Percentiles rank a stretch among this genome's conserved stretches.
Conservation (phyloP, 2,113 vertebrate species). For the Sylvietta virens region DNA sequence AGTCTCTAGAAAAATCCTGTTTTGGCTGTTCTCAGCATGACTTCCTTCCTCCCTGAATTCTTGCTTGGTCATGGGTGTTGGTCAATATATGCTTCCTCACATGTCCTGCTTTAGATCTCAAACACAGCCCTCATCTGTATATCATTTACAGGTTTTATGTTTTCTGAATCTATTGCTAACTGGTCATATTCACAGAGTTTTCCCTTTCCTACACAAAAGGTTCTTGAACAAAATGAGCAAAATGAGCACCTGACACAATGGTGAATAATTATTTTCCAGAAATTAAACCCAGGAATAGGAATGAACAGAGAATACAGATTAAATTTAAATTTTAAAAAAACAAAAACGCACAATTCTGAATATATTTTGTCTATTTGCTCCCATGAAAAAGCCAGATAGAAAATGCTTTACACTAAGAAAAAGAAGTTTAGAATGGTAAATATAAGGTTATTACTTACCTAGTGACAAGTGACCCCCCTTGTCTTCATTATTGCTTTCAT, state of each 20-base stretch:
- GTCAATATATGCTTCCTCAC: too few relatives aligned
- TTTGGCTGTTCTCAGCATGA: too few relatives aligned
- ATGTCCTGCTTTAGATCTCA: too few relatives aligned
- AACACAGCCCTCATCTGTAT: too few relatives aligned
- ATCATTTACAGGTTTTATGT: too few relatives aligned
- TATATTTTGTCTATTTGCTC: not conserved
- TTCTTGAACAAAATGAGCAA: not conserved
- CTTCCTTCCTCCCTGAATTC: too few relatives aligned
- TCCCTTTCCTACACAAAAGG: too few relatives aligned
- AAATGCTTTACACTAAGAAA: not conserved
- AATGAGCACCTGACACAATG: not conserved
- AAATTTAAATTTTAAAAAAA: not conserved
- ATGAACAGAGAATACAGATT: not conserved
- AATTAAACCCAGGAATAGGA: not conserved
- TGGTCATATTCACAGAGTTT: too few relatives aligned
- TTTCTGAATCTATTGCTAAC: too few relatives aligned
- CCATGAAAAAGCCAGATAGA: not conserved
- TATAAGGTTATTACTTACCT: not conserved
- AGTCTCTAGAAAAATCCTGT: too few relatives aligned
- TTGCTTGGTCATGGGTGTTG: too few relatives aligned
- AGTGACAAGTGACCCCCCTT: not conserved
- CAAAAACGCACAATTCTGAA: not conserved
- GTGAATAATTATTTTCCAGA: not conserved
- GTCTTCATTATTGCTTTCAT: not conserved
- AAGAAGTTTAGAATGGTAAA: not conserved